Evolutionary conservation across 2,888 invertebrate species (phyloP).

Genomic region (Parnassius apollo): DNA sequence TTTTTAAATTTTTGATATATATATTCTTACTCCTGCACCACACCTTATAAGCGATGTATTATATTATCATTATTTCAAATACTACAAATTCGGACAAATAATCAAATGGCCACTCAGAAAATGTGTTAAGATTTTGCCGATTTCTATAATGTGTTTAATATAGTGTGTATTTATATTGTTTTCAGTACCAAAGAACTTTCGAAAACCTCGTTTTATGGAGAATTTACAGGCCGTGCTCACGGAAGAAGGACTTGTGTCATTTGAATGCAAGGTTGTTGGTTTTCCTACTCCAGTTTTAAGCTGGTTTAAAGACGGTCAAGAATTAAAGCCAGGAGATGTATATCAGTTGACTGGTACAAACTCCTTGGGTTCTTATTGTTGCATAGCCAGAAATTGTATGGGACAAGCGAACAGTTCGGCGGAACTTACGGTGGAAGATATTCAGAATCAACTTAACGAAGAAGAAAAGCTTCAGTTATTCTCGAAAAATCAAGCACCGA

Average conservation of each 20-base stretch:
- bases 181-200: slow-evolving; percentile 94
- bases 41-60: too few relatives aligned
- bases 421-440: slow-evolving; percentile 93
- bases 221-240: slow-evolving; percentile 93
- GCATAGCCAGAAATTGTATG: slow-evolving; percentile 94
- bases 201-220: slow-evolving; percentile 94
- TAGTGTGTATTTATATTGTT: slow-evolving; percentile 30
- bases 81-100: too few relatives aligned
- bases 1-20: too few relatives aligned
- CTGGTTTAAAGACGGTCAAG: slow-evolving; percentile 97
- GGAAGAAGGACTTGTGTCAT: slow-evolving; percentile 94
- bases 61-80: too few relatives aligned
- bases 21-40: too few relatives aligned
- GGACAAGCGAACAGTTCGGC: slow-evolving; percentile 93
- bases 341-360: slow-evolving; percentile 95
- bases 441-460: slow-evolving; percentile 93
- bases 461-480: slow-evolving; percentile 90
- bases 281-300: slow-evolving; percentile 92
- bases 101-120: too few relatives aligned
- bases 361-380: slow-evolving; percentile 93
- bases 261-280: slow-evolving; percentile 96
- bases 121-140: too few relatives aligned
- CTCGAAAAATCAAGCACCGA: slow-evolving; percentile 90
- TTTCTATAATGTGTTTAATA: too few relatives aligned
- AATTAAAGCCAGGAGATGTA: slow-evolving; percentile 94